These are phyloP conservation scores for Nomada goodeniana DNA, from an alignment of 2,888 invertebrate species.

Conservation along the genomic window DNA sequence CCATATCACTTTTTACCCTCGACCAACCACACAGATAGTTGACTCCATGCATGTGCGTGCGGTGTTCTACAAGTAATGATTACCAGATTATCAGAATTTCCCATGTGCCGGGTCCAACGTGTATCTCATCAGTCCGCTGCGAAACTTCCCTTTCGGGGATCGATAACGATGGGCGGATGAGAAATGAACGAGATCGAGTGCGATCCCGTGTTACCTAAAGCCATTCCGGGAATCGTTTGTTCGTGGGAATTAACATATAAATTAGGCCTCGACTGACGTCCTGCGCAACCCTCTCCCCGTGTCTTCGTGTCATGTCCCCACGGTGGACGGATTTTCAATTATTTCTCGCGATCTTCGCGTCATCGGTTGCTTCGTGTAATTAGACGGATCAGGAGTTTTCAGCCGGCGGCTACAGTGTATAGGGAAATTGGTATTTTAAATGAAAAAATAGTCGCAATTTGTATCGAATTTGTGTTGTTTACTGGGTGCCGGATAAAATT, in stretches of 20 bases:
- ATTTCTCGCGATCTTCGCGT: not conserved
- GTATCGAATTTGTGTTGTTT: no score
- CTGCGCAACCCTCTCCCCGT: not conserved
- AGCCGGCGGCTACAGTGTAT: not conserved
- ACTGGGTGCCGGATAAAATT: no score
- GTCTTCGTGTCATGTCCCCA: not conserved
- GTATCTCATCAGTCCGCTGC: slow-evolving; percentile 55
- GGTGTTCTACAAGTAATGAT: slow-evolving; percentile 63
- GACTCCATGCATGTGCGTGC: slow-evolving; percentile 64
- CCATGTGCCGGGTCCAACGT: slow-evolving; percentile 59
- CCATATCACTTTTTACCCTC: slow-evolving; percentile 29
- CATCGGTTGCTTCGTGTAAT: not conserved
- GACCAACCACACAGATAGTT: not conserved
- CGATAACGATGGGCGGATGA: slow-evolving; percentile 59
- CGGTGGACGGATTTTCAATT: slow-evolving; percentile 19
- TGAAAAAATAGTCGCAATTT: no score
- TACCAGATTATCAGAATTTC: slow-evolving; percentile 67
- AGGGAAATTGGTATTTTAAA: not conserved
- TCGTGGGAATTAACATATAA: slow-evolving; percentile 79
- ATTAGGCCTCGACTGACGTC: slow-evolving; percentile 72
- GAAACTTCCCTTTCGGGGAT: slow-evolving; percentile 51
- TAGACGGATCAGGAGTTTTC: no score
- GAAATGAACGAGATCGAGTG: slow-evolving; percentile 65
- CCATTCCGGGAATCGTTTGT: slow-evolving; percentile 67
- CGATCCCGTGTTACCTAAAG: slow-evolving; percentile 61